phyloP scores from a whole-genome alignment of 2,797 vertebrate species.

The Momotus momota region DNA sequence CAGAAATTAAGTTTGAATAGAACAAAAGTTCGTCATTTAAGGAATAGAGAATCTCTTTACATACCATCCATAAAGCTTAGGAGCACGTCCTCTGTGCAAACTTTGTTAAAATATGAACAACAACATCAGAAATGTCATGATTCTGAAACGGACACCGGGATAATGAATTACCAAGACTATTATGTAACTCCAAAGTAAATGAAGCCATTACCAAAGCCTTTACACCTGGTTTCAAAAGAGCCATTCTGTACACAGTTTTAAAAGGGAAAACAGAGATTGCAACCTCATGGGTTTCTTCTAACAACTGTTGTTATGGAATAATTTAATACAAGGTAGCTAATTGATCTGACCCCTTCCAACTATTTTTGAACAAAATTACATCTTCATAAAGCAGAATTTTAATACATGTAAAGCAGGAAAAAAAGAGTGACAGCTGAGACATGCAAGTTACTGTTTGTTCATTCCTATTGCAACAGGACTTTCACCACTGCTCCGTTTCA shows the following conservation, averaged over 20 bases:
- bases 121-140: background rate
- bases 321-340: background rate
- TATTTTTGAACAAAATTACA: background rate
- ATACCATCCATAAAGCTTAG: background rate
- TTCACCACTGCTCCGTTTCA: background rate
- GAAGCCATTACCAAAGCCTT: background rate
- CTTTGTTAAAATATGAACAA: background rate
- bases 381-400: background rate
- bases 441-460: background rate
- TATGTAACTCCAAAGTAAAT: background rate
- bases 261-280: background rate
- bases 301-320: background rate
- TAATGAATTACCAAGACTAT: background rate
- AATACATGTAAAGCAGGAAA: background rate
- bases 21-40: background rate
- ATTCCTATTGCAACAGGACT: background rate
- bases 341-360: background rate
- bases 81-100: background rate
- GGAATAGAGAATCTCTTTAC: background rate
- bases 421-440: background rate
- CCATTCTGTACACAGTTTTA: background rate
- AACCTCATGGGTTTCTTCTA: background rate
- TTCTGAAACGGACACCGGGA: background rate
- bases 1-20: background rate
- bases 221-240: background rate